A percentile compares a stretch with the other conserved stretches of the same genome.
Conservation (phyloP, 2,797 vertebrate species). For the Merluccius polli region DNA sequence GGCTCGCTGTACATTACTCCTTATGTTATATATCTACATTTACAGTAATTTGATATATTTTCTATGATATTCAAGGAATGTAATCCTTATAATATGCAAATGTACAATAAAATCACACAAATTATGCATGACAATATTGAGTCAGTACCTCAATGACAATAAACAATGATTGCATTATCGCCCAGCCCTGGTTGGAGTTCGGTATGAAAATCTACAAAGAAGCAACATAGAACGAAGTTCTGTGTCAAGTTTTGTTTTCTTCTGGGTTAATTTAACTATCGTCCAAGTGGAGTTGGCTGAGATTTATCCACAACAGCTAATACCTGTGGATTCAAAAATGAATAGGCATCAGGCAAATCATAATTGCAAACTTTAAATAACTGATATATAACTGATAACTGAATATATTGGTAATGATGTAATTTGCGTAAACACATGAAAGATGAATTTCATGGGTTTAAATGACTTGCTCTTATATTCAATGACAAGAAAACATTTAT, state of each 20-base stretch:
- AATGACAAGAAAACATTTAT: background rate
- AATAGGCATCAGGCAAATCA: background rate
- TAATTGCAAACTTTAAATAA: background rate
- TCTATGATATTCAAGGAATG: background rate
- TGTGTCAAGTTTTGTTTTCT: background rate
- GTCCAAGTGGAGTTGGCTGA: conserved; percentile 11
- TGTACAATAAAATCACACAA: background rate
- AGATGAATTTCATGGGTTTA: no score
- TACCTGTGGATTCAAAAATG: conserved; percentile 58
- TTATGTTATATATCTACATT: no score
- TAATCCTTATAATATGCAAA: background rate
- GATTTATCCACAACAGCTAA: conserved; percentile 43
- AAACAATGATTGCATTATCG: background rate
- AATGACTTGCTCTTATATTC: background rate
- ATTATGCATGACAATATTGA: conserved; percentile 4
- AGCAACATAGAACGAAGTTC: conserved; percentile 21
- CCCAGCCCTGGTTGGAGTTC: conserved; percentile 18
- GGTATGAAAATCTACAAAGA: conserved; percentile 43
- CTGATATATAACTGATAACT: no score
- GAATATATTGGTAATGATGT: background rate
- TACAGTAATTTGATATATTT: no score
- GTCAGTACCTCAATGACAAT: conserved; percentile 9
- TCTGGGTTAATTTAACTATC: background rate
- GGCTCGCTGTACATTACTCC: no score
- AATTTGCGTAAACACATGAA: background rate